Conservation (phyloP, 92 coral and sea anemone species). For the Zoanthus solanderi region DNA sequence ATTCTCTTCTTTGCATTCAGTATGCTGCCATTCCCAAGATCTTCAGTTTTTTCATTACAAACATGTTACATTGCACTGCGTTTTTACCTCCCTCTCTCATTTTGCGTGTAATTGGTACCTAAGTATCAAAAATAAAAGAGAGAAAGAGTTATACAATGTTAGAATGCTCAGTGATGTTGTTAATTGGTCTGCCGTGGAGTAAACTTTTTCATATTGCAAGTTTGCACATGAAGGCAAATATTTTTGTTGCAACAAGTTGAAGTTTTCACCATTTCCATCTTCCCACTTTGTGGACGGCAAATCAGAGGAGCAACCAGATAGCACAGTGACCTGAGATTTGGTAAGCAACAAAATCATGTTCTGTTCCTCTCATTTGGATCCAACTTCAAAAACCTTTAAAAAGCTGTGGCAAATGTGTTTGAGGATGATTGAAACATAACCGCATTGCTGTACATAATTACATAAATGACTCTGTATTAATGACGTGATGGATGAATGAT, state of each 20-base stretch:
- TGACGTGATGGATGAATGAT: no score
- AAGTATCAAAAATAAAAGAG: not conserved
- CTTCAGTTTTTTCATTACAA: not conserved
- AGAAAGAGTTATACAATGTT: not conserved
- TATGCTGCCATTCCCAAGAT: not conserved
- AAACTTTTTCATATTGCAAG: not conserved
- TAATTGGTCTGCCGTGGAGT: not conserved
- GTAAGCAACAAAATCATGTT: slow-evolving; percentile 17
- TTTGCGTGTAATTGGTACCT: not conserved
- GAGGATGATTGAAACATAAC: no score
- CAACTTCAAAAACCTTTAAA: no score
- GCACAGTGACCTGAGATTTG: slow-evolving; percentile 8
- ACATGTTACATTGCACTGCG: no score
- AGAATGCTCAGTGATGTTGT: not conserved
- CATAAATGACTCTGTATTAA: no score
- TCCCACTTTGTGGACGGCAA: slow-evolving; percentile 16
- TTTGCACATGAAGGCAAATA: not conserved
- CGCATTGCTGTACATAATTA: no score
- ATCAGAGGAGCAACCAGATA: not conserved
- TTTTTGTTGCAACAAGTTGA: slow-evolving; percentile 36
- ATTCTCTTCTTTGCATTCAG: not conserved
- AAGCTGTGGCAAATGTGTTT: no score
- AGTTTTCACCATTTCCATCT: not conserved
- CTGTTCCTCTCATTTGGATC: no score
- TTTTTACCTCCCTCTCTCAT: not conserved